Base-by-base conservation (phyloP, 2,797 vertebrate genomes). In the Pterois miles region DNA sequence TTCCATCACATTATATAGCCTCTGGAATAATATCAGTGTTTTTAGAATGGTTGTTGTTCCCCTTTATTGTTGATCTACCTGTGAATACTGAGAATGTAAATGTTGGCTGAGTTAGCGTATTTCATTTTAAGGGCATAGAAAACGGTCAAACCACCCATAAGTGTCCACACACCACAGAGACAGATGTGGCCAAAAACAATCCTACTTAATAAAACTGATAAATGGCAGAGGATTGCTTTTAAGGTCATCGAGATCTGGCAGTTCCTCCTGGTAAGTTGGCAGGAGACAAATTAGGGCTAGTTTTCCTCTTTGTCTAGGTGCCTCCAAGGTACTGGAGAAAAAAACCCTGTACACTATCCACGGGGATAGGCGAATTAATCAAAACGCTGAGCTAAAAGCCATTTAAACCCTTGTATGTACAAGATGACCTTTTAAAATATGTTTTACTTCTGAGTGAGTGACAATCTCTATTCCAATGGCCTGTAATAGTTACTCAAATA, bases 231-330 rank as follows among this genome's bases (percentile, higher is more conserved):
- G 63, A 84, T 78, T 84, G 74, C 76, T 83, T 91, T 89, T 89
- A 91, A 93, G 89, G 89, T 92, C 91, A 90, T 65, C 1, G 29
- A 56, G 82, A 90, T 88, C 87, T 74, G 82, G 81, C 85, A 80
- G 82, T 25, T 69, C 72, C 80, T 87, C 63, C 64, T 72, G 38
- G 65, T 74, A 81, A 80, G 81, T 54, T 87, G 87, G 84, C 86
- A 88, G 89, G 62, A 91, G 90, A 92, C 88, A 91, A 91, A 92
- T 90, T 89, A 85, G 78, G 58, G 70, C 66, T 29, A 54, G 81
- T 82, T 90, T 87, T 40, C 85, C 53, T 38, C 59, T 83, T 82
- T 81, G 58, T 74, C 70, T 54, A 4, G 54, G 71, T 71, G 73
- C 79, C 86, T 78, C 84, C 13, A 8, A 85, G 82, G 85, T 64